Conservation (phyloP, 2,797 vertebrate genomes). For the Eremophila alpestris region DNA sequence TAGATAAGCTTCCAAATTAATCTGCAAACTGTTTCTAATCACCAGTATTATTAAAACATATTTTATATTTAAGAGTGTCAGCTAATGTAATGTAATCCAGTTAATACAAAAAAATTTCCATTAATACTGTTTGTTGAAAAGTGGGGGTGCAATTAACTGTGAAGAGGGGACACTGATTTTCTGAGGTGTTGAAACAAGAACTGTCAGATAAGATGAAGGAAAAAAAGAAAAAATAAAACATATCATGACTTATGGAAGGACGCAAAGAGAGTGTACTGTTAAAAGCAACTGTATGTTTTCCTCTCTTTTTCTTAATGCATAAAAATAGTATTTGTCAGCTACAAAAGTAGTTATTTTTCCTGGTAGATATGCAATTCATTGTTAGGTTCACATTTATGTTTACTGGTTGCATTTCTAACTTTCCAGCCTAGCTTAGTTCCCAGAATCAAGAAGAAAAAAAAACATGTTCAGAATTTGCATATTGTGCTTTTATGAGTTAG, state of each 20-base stretch:
- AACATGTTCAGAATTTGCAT: constrained; percentile 57
- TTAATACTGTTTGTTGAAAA: not conserved
- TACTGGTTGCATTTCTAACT: constrained; percentile 62
- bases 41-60: constrained; percentile 7
- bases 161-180: not conserved
- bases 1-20: constrained; percentile 31
- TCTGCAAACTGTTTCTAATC: constrained; percentile 26
- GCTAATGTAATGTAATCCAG: constrained; percentile 47
- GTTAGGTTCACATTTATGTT: constrained; percentile 60
- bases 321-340: constrained; percentile 65
- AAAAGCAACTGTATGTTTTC: constrained; percentile 21
- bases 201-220: not conserved
- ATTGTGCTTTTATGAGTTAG: constrained; percentile 17
- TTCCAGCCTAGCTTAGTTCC: constrained; percentile 39
- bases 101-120: constrained; percentile 18
- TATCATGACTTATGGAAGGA: not conserved
- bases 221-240: not conserved
- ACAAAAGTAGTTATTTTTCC: constrained; percentile 20
- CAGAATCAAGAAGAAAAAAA: constrained; percentile 33
- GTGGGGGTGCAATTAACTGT: not conserved
- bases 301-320: constrained; percentile 53
- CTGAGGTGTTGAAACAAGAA: not conserved
- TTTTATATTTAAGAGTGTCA: constrained; percentile 36
- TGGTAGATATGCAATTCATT: constrained; percentile 46
- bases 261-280: not conserved